Conservation (phyloP, 2,888 invertebrate species). For the Zelleria hepariella region DNA sequence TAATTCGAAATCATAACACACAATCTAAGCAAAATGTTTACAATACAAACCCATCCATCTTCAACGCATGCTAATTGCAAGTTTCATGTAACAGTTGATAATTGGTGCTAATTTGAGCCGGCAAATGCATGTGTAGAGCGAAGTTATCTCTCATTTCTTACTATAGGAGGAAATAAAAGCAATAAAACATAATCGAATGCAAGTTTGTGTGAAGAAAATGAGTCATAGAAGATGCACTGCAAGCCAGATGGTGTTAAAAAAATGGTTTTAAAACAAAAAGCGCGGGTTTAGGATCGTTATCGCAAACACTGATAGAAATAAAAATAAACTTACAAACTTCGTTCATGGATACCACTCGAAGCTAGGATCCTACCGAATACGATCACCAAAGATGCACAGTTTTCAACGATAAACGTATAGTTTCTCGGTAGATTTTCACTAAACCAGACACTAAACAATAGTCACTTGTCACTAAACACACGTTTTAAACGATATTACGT, state of each 20-base stretch:
- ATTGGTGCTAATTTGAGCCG: not conserved
- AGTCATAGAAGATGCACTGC: not conserved
- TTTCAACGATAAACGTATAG: constrained; percentile 15
- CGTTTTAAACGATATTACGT: constrained; percentile 45
- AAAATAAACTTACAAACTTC: not conserved
- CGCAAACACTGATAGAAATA: not conserved
- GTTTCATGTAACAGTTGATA: not conserved
- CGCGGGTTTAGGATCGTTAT: not conserved
- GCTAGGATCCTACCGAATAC: not conserved
- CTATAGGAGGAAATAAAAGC: not conserved
- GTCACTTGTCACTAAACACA: constrained; percentile 46
- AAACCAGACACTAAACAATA: constrained; percentile 12
- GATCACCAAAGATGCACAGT: constrained; percentile 7
- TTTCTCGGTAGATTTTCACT: constrained; percentile 15
- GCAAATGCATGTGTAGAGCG: not conserved
- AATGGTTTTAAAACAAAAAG: no score
- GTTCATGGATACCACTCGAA: not conserved
- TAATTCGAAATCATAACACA: no score
- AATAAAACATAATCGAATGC: not conserved
- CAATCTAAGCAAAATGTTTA: not conserved
- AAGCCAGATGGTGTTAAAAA: no score
- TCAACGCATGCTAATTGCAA: not conserved
- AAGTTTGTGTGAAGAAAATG: not conserved
- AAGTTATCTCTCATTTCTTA: not conserved
- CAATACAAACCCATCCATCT: not conserved